A percentile compares a stretch with the other conserved stretches of the same genome.
These are phyloP conservation scores for Colistium nudipinnis DNA, from an alignment of 2,113 vertebrate species.

Conservation along the genomic window DNA sequence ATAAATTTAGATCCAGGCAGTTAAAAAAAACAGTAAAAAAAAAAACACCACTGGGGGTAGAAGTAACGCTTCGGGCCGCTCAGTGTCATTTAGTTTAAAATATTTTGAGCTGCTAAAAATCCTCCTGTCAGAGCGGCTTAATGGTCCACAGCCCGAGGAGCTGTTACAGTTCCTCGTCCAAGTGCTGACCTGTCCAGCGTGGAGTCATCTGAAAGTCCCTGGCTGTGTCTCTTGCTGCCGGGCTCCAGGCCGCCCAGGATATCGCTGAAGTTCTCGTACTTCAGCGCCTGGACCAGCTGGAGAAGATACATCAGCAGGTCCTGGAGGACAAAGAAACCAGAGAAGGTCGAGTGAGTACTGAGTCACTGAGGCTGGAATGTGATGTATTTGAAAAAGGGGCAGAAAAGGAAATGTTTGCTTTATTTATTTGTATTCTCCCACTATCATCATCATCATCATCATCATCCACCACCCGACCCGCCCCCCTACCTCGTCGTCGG, in stretches of 20 bases:
- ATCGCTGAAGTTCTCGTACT: constrained; percentile 97
- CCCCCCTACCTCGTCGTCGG: constrained; percentile 91
- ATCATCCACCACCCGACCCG: background rate
- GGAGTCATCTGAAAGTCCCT: constrained; percentile 88
- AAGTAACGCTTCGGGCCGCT: background rate
- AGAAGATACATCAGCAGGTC: constrained; percentile 98
- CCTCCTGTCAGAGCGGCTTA: constrained; percentile 11
- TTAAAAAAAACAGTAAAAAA: background rate
- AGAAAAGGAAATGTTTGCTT: no score
- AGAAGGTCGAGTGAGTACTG: no score
- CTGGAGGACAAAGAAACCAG: constrained; percentile 71
- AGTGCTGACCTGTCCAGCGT: constrained; percentile 87
- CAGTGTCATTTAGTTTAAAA: constrained; percentile 11
- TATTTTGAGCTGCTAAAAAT: background rate
- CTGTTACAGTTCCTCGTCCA: constrained; percentile 1
- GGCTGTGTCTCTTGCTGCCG: constrained; percentile 88
- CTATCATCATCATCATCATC: background rate
- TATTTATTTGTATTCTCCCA: background rate
- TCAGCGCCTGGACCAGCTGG: constrained; percentile 96
- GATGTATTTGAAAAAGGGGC: no score
- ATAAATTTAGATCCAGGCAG: constrained; percentile 49
- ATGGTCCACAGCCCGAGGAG: constrained; percentile 7
- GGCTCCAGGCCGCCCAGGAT: constrained; percentile 95
- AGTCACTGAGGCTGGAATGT: no score
- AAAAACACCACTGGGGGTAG: background rate